Evolutionary conservation across 2,888 invertebrate genomes (phyloP).

Genomic region (Aspidiotus rigidus): DNA sequence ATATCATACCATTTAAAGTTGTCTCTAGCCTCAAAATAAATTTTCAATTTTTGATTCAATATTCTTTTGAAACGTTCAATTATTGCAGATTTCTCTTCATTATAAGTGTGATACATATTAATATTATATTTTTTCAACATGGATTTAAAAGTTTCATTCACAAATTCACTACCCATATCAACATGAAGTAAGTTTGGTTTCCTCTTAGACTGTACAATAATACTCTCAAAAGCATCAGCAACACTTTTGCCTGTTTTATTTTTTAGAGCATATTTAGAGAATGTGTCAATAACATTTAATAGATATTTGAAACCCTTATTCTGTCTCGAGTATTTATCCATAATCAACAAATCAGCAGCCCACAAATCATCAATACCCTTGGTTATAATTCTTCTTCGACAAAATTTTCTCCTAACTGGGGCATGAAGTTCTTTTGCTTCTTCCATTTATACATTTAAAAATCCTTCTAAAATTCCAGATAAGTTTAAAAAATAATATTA

Average conservation of each 20-base stretch:
- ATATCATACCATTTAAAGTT: conserved; percentile 39
- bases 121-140: conserved; percentile 36
- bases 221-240: conserved; percentile 36
- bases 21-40: conserved; percentile 39
- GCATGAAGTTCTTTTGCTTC: conserved; percentile 18
- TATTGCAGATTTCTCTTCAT: conserved; percentile 40
- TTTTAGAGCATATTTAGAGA: conserved; percentile 37
- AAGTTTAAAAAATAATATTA: no score
- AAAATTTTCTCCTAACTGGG: conserved; percentile 16
- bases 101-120: conserved; percentile 38
- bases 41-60: conserved; percentile 40
- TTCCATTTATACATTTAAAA: neutral
- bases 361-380: conserved; percentile 26
- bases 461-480: conserved; percentile 1
- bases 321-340: conserved; percentile 24
- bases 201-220: conserved; percentile 34
- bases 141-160: conserved; percentile 34
- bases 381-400: conserved; percentile 8
- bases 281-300: conserved; percentile 37
- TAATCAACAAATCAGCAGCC: conserved; percentile 24
- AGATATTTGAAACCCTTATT: conserved; percentile 36
- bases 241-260: conserved; percentile 36
- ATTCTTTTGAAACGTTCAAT: conserved; percentile 41
- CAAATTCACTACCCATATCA: conserved; percentile 39
- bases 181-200: conserved; percentile 37